Conservation (phyloP, 2,113 vertebrate genomes). For the Urocitellus parryii region DNA sequence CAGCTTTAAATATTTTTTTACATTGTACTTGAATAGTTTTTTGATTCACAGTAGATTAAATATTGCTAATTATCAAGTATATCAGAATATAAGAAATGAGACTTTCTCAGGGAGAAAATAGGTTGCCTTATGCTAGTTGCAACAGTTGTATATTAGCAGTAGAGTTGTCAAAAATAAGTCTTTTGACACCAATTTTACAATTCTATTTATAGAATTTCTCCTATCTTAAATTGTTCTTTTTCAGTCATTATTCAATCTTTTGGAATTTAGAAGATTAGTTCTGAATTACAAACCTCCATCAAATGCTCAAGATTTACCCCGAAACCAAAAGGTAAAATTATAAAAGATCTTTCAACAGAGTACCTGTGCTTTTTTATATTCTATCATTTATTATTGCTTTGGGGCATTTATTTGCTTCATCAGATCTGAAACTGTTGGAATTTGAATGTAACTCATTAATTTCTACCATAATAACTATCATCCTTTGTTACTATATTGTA, state of each 20-base stretch:
- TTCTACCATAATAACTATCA: background rate
- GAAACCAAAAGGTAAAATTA: constrained; percentile 96
- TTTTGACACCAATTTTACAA: background rate
- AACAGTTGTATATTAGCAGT: background rate
- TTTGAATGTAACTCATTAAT: constrained; percentile 35
- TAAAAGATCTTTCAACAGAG: constrained; percentile 35
- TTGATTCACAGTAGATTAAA: background rate
- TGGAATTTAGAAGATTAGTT: constrained; percentile 98
- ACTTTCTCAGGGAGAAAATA: background rate
- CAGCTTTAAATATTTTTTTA: background rate
- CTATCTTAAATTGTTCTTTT: constrained; percentile 75
- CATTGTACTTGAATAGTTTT: constrained; percentile 4
- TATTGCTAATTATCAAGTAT: constrained; percentile 12
- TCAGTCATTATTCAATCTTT: constrained; percentile 92
- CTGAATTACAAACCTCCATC: constrained; percentile 96
- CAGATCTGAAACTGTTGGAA: constrained; percentile 36
- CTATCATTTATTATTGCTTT: constrained; percentile 14
- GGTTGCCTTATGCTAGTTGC: background rate
- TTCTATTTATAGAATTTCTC: constrained; percentile 44
- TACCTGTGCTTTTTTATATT: background rate
- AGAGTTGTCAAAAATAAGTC: constrained; percentile 25
- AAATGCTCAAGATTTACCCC: constrained; percentile 94
- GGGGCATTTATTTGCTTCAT: background rate
- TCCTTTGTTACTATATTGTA: background rate
- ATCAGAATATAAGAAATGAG: constrained; percentile 15